A percentile compares a stretch with the other conserved stretches of the same genome.
phyloP scores from a whole-genome alignment of 2,797 vertebrate genomes.

The Malacoraja senta region DNA sequence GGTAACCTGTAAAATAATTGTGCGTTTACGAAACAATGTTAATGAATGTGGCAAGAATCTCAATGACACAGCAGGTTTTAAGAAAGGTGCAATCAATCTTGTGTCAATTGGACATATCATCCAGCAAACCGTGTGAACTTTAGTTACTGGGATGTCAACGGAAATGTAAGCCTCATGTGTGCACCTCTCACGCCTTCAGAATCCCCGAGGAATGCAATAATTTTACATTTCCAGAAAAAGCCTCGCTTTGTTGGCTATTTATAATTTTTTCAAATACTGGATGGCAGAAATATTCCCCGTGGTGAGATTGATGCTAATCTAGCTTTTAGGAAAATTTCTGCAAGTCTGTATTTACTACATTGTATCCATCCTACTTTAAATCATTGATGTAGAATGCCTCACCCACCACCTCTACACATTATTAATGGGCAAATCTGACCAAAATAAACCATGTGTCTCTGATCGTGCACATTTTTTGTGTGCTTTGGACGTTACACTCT shows the following conservation, averaged over 20 bases:
- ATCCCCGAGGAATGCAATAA: background rate
- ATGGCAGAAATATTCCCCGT: background rate
- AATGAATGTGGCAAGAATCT: background rate
- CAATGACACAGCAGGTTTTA: background rate
- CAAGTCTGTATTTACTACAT: conserved; percentile 1
- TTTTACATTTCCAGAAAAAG: background rate
- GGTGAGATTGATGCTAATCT: background rate
- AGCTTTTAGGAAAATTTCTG: background rate
- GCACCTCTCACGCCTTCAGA: too few relatives aligned
- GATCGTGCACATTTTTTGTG: background rate
- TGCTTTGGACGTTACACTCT: background rate
- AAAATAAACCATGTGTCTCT: background rate
- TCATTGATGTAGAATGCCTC: background rate
- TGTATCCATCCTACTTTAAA: background rate
- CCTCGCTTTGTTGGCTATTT: background rate
- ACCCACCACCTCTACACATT: background rate
- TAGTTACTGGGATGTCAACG: background rate
- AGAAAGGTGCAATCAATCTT: background rate
- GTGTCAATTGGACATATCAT: background rate
- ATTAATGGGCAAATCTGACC: background rate
- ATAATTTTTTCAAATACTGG: background rate
- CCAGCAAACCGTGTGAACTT: background rate
- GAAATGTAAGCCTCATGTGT: background rate
- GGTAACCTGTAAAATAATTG: background rate
- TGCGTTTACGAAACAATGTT: background rate